Evolutionary conservation across 92 coral and sea anemone species (phyloP).

Genomic region (Umimayanthus chanpuru): DNA sequence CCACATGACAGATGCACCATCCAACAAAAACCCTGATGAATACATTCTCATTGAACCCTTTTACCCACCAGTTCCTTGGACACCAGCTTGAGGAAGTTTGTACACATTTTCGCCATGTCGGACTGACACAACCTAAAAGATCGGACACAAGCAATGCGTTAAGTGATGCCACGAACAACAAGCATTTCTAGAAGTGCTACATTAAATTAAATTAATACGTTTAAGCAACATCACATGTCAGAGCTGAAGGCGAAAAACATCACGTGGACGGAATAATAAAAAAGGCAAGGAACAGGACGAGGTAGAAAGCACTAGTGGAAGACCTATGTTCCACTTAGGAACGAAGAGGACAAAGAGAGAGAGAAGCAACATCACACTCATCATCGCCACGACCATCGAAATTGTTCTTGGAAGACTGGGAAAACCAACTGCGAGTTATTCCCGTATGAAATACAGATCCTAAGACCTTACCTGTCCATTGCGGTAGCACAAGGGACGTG

Average conservation of each 20-base stretch:
- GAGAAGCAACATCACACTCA: not conserved
- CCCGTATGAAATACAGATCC: not conserved
- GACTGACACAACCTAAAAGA: slow-evolving; percentile 86
- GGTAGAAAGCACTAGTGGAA: too few relatives aligned
- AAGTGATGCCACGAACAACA: not conserved
- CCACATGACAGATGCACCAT: not conserved
- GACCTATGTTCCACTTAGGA: too few relatives aligned
- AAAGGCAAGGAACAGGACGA: too few relatives aligned
- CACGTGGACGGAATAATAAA: too few relatives aligned
- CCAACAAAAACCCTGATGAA: not conserved
- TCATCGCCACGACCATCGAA: too few relatives aligned
- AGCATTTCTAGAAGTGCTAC: not conserved
- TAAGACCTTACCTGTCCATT: slow-evolving; percentile 69
- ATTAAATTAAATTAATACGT: too few relatives aligned
- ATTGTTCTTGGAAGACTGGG: too few relatives aligned
- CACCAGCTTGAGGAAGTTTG: slow-evolving; percentile 88
- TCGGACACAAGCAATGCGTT: not conserved
- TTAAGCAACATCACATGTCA: too few relatives aligned
- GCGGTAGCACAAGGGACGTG: slow-evolving; percentile 79
- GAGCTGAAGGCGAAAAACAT: too few relatives aligned
- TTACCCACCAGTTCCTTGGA: slow-evolving; percentile 91
- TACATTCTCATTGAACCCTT: not conserved
- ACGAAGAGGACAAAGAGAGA: too few relatives aligned
- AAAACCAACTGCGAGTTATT: not conserved
- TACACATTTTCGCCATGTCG: slow-evolving; percentile 96